Base-by-base conservation (phyloP, 2,888 invertebrate species). In the Athetis lepigone region DNA sequence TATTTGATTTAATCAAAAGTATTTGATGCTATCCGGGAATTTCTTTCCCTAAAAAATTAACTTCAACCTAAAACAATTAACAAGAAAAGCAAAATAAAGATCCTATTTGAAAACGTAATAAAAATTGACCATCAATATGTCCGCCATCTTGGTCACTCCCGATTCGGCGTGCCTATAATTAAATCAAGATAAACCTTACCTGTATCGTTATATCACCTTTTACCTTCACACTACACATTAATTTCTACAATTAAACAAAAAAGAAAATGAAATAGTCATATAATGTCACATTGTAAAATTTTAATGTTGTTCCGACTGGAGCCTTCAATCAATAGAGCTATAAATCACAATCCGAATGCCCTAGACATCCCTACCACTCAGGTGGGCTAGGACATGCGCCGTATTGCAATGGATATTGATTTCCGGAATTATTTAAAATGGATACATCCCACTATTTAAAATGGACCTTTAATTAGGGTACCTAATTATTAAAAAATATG, bases 321-420 rank as follows among this genome's bases (percentile, higher is more conserved):
- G 13, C n/a, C 29, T 50, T 9, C 37, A 40, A 71, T 71, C 64
- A 64, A 63, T 64, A 55, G 21, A 33, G 55, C 23, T 4, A 69
- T 71, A 64, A 69, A 51, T 71, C 37, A 71, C 40, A 69, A 40
- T 13, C 63, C 33, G 68, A 33, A 66, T 45, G 25, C 29, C 59
- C 59, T 69, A 74, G 25, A 21, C 36, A n/a, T 27, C 47, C 68
- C 60, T 37, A 27, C 66, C 66, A 27, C 45, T 7, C 49, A 71
- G 69, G 60, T 68, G 21, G 23, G 8, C 37, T 73, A 73, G 59
- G 47, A 43, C 70, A 73, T 68, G 71, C 71, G 75, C 75, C 5
- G 42, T 60, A 25, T 51, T 56, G 61, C 43, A 52, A 16, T 42
- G 5, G 6, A 5, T 68, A 71, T 71, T 56, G 69, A 74, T 71